A percentile compares a stretch with the other conserved stretches of the same genome.
Conservation (phyloP, 2,113 vertebrate genomes). For the Pseudonaja textilis region DNA sequence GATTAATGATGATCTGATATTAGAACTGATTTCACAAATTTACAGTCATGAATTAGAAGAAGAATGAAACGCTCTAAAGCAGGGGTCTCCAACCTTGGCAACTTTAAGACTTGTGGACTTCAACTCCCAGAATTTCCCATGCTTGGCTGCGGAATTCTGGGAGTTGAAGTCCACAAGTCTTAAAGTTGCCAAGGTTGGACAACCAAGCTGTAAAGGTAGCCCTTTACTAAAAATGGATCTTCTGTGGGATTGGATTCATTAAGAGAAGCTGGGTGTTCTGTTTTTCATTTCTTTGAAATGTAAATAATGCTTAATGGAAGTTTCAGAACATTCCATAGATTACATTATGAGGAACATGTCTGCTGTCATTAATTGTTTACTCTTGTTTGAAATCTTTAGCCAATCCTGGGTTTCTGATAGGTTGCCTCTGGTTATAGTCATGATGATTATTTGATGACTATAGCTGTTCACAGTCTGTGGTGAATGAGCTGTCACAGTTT, state of each 20-base stretch:
- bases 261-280: not conserved
- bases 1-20: not conserved
- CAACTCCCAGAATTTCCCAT: not conserved
- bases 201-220: not conserved
- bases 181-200: not conserved
- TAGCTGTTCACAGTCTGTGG: not conserved
- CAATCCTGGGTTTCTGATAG: not conserved
- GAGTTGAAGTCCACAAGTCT: not conserved
- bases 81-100: not conserved
- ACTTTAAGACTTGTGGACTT: not conserved
- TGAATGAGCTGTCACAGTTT: not conserved
- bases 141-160: not conserved
- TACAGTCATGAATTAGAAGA: not conserved
- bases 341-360: not conserved
- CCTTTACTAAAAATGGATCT: not conserved
- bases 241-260: not conserved
- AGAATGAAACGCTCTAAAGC: not conserved
- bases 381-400: not conserved
- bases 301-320: not conserved
- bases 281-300: too few relatives aligned
- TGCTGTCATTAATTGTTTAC: not conserved
- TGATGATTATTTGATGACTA: not conserved
- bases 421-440: not conserved
- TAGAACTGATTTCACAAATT: not conserved
- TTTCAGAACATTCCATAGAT: not conserved